These are phyloP conservation scores for Syngnathoides biaculeatus DNA, from an alignment of 2,113 vertebrate species.

Conservation along the genomic window DNA sequence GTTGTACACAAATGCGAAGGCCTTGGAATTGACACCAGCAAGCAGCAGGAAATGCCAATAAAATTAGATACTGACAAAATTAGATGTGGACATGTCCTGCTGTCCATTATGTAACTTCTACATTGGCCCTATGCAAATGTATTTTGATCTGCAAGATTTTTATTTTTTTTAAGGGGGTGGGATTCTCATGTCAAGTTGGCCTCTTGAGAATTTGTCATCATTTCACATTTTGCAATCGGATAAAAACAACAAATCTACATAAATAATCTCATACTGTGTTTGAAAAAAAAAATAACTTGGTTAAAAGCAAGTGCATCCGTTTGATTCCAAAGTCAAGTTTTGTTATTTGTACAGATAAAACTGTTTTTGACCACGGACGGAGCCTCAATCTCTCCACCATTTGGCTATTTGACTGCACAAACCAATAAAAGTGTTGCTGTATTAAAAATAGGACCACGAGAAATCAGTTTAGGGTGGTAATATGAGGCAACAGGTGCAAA, in stretches of 20 bases:
- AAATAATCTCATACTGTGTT: neutral
- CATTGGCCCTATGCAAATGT: neutral
- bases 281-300: neutral
- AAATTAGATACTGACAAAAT: neutral
- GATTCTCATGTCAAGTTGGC: neutral
- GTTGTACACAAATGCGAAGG: neutral
- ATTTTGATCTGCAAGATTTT: neutral
- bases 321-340: neutral
- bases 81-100: neutral
- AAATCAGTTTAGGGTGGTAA: conserved; percentile 39
- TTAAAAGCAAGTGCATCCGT: neutral
- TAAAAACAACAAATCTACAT: neutral
- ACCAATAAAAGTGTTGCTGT: conserved; percentile 39
- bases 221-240: neutral
- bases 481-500: conserved; percentile 52
- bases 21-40: neutral
- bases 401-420: conserved; percentile 3
- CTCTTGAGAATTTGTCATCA: neutral
- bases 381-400: neutral
- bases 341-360: neutral
- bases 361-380: neutral
- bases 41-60: neutral
- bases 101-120: neutral
- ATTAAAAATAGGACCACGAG: conserved; percentile 56
- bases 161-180: neutral